Conservation (phyloP, 1,140 invertebrate genomes). For the Drosophila hydei region DNA sequence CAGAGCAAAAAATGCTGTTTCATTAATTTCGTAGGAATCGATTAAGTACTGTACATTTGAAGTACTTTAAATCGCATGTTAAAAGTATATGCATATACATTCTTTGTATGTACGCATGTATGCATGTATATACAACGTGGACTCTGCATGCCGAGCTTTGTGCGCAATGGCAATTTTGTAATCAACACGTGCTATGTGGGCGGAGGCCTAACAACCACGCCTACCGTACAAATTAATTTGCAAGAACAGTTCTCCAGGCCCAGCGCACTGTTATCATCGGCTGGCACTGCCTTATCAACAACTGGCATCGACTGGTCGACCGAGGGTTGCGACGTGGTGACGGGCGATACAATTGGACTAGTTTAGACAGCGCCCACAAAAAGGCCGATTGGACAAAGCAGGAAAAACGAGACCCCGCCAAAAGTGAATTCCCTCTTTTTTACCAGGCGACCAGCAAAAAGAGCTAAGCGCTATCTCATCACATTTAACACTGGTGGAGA, state of each 20-base stretch:
- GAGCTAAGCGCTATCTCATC: constrained; percentile 36
- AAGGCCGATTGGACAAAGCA: constrained; percentile 80
- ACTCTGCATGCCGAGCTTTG: constrained; percentile 21
- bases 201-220: constrained; percentile 79
- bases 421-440: constrained; percentile 84
- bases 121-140: neutral
- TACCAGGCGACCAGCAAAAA: constrained; percentile 73
- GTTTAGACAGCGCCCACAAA: constrained; percentile 80
- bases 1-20: constrained; percentile 12
- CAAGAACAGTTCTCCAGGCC: constrained; percentile 61
- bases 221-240: constrained; percentile 79
- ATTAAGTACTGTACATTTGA: neutral
- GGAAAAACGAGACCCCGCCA: constrained; percentile 84
- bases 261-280: constrained; percentile 59
- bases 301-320: constrained; percentile 54
- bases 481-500: constrained; percentile 60
- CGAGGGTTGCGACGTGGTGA: constrained; percentile 68
- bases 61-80: neutral
- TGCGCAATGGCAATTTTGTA: constrained; percentile 57
- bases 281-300: constrained; percentile 68
- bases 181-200: constrained; percentile 64
- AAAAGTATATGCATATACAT: neutral
- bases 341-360: constrained; percentile 54
- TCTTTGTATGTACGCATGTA: neutral
- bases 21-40: constrained; percentile 6